Percentiles rank a stretch among this genome's conserved stretches.
Evolutionary conservation across 2,113 vertebrate species (phyloP).

Genomic region (Tyrannus savana): DNA sequence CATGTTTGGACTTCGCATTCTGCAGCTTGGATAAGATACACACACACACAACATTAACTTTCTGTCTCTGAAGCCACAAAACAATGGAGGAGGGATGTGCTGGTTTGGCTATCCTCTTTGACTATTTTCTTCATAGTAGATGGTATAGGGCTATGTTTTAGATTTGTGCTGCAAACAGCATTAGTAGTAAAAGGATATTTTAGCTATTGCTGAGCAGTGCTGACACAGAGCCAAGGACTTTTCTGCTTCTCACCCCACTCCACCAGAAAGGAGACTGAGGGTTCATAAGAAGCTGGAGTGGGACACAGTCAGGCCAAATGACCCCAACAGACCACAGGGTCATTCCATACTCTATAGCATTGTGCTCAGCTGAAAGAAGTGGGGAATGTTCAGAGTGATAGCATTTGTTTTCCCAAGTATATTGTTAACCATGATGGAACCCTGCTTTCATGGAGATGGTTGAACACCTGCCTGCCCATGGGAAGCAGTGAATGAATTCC

Average conservation of each 20-base stretch:
- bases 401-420: neutral
- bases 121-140: neutral
- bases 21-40: neutral
- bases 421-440: neutral
- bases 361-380: neutral
- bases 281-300: neutral
- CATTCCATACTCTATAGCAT: neutral
- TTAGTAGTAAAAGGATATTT: neutral
- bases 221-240: neutral
- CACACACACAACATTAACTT: fast-evolving
- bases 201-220: neutral
- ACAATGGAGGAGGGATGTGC: neutral
- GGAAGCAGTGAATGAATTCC: neutral
- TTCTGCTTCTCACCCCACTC: neutral
- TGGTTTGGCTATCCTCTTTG: neutral
- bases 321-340: neutral
- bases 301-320: neutral
- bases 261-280: neutral
- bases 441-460: neutral
- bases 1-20: neutral
- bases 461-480: neutral
- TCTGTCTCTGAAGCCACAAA: neutral
- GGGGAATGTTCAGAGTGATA: neutral
- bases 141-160: neutral
- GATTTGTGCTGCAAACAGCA: neutral